phyloP scores from a whole-genome alignment of 2,113 vertebrate genomes.

The Chaetura pelagica region DNA sequence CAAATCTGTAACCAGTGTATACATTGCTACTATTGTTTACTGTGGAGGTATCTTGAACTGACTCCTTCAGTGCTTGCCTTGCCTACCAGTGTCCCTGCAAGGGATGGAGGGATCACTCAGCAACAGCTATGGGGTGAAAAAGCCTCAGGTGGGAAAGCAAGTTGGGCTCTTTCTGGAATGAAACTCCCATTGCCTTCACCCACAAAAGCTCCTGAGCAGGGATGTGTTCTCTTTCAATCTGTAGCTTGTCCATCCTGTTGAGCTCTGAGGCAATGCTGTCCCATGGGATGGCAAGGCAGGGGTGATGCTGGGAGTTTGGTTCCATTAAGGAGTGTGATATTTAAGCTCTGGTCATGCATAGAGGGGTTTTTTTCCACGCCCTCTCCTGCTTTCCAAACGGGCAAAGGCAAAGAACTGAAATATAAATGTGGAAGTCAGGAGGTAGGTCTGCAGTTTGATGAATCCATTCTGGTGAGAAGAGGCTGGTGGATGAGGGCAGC shows the following conservation, averaged over 20 bases:
- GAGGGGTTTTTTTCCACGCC: rapidly evolving
- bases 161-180: neutral
- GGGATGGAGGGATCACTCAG: neutral
- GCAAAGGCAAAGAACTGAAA: neutral
- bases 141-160: neutral
- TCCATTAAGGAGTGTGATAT: neutral
- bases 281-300: rapidly evolving
- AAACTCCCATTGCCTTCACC: neutral
- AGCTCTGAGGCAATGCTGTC: rapidly evolving
- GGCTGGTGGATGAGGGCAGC: neutral
- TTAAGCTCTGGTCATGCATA: neutral
- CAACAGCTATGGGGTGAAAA: rapidly evolving
- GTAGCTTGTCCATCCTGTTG: neutral
- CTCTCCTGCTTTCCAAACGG: neutral
- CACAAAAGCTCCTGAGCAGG: neutral
- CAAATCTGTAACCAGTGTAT: neutral
- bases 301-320: neutral
- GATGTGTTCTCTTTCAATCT: rapidly evolving
- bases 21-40: neutral
- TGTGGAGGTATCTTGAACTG: neutral
- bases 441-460: neutral
- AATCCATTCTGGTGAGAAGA: neutral
- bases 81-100: neutral
- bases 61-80: neutral
- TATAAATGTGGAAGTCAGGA: neutral